A percentile compares a stretch with the other conserved stretches of the same genome.
phyloP scores from a whole-genome alignment of 1,140 invertebrate genomes.

The Eriosoma lanigerum region DNA sequence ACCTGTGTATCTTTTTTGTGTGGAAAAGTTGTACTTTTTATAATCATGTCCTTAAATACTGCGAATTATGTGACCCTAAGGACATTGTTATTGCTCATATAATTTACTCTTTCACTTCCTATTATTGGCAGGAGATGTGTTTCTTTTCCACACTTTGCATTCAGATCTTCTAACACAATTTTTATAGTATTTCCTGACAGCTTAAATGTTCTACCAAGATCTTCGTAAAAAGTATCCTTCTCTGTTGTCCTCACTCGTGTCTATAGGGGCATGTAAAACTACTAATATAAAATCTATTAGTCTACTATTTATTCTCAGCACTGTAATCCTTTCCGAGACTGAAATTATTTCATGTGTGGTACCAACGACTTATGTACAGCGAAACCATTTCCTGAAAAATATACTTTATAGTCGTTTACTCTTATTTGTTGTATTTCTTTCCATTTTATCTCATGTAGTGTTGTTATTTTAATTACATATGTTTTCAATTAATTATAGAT shows the following conservation, averaged over 20 bases:
- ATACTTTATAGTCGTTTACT: not conserved
- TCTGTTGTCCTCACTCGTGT: conserved; percentile 17
- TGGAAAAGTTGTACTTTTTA: not conserved
- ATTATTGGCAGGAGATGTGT: not conserved
- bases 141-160: conserved; percentile 49
- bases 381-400: not conserved
- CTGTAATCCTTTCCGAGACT: conserved; percentile 31
- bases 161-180: conserved; percentile 52
- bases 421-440: no score
- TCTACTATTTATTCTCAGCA: conserved; percentile 23
- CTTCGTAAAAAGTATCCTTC: conserved; percentile 47
- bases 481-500: no score
- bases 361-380: not conserved
- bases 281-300: conserved; percentile 7
- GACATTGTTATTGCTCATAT: conserved; percentile 53
- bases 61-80: not conserved
- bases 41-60: not conserved
- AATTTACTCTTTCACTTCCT: conserved; percentile 39
- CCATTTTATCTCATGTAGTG: not conserved
- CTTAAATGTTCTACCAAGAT: conserved; percentile 30
- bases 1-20: not conserved
- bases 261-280: not conserved
- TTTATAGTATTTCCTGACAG: conserved; percentile 51
- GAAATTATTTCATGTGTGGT: conserved; percentile 40
- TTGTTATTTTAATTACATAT: not conserved